phyloP scores from a whole-genome alignment of 2,113 vertebrate species.

The Cavia aperea region DNA sequence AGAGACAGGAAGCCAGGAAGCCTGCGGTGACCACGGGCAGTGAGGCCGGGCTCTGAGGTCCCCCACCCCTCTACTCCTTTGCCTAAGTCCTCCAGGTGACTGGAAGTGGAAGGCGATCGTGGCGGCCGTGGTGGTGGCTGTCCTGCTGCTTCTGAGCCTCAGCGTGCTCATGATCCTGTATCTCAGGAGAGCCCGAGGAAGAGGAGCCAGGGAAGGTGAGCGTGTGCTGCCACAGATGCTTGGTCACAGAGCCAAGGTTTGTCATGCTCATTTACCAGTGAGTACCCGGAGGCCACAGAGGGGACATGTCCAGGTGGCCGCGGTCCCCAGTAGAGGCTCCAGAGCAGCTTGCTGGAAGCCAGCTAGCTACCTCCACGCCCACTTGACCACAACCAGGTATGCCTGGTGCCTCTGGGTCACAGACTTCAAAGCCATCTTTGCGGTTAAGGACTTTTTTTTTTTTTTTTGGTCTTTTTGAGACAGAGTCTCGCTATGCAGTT shows the following conservation, averaged over 20 bases:
- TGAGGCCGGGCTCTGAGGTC: neutral
- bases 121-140: neutral
- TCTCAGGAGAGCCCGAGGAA: neutral
- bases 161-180: accelerated
- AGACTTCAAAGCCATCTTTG: neutral
- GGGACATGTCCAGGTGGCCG: neutral
- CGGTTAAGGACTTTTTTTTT: neutral
- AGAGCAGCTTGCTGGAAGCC: neutral
- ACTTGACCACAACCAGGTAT: neutral
- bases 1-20: neutral
- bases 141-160: conserved; percentile 49
- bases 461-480: no score
- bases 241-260: no score
- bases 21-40: accelerated
- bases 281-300: neutral
- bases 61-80: neutral
- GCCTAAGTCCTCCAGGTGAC: neutral
- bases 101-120: neutral
- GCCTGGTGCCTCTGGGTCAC: neutral
- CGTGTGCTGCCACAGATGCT: accelerated
- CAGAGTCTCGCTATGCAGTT: no score
- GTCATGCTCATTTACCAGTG: neutral
- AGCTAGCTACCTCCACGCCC: accelerated
- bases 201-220: conserved; percentile 46
- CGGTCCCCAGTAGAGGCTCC: neutral